These are phyloP conservation scores for Aphelenchoides bicaudatus DNA, from an alignment of 2,888 invertebrate genomes.

Conservation along the genomic window DNA sequence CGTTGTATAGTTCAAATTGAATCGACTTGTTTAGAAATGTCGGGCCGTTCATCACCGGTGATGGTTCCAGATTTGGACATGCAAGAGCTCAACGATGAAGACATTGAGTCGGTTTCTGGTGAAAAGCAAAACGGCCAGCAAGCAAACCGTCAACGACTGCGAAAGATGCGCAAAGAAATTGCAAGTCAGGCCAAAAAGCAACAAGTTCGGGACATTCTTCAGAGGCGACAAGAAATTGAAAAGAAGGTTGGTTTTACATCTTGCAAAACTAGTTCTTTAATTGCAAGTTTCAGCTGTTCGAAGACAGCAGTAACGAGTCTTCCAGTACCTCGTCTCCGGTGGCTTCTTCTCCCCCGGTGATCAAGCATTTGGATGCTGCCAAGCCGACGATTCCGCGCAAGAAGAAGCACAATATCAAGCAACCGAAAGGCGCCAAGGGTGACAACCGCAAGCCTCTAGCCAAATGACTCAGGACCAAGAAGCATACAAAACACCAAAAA, in stretches of 20 bases:
- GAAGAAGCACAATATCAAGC: neutral
- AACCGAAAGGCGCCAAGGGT: constrained; percentile 9
- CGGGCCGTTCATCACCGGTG: constrained; percentile 17
- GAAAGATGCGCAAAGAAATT: neutral
- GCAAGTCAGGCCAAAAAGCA: neutral
- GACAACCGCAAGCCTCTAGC: neutral
- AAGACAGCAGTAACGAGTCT: neutral
- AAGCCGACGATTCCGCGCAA: neutral
- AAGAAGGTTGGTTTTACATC: neutral
- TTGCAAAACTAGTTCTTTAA: neutral
- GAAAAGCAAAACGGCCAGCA: too few relatives aligned
- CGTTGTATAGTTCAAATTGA: neutral
- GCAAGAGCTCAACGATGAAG: neutral
- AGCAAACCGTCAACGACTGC: constrained; percentile 1
- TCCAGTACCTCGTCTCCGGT: neutral
- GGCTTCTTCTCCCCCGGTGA: neutral
- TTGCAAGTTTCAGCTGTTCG: constrained; percentile 1
- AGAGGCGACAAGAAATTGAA: constrained; percentile 8
- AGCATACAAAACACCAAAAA: too few relatives aligned
- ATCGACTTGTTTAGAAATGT: constrained; percentile 5
- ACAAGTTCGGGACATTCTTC: constrained; percentile 3
- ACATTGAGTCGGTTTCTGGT: neutral
- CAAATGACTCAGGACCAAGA: too few relatives aligned
- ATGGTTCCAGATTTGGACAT: constrained; percentile 10
- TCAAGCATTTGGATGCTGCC: constrained; percentile 10